Evolutionary conservation across 2,113 vertebrate genomes (phyloP).

Genomic region (Eleginops maclovinus): DNA sequence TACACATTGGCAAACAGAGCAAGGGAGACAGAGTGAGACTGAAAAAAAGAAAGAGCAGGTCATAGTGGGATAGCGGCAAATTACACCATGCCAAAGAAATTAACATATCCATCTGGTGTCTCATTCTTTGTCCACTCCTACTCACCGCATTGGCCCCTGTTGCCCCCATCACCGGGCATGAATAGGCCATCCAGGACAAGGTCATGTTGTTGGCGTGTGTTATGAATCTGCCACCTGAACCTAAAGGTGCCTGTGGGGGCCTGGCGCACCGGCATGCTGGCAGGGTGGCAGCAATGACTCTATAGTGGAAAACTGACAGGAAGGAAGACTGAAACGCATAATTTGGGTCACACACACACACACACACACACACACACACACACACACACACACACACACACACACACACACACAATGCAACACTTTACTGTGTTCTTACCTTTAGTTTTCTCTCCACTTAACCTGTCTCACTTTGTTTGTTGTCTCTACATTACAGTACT

Average conservation of each 20-base stretch:
- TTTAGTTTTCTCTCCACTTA: neutral
- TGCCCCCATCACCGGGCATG: conserved; percentile 65
- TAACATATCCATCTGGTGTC: conserved; percentile 84
- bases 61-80: conserved; percentile 31
- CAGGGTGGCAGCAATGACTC: conserved; percentile 39
- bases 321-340: conserved; percentile 30
- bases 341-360: conserved; percentile 43
- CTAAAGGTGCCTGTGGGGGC: conserved; percentile 65
- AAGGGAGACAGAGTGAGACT: conserved; percentile 4
- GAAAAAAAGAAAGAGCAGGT: conserved; percentile 38
- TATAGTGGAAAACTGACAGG: conserved; percentile 27
- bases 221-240: conserved; percentile 75
- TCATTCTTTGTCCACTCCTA: conserved; percentile 57
- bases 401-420: conserved; percentile 10
- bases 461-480: neutral
- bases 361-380: conserved; percentile 28
- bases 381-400: conserved; percentile 48
- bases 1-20: conserved; percentile 28
- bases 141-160: conserved; percentile 66
- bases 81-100: conserved; percentile 77
- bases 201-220: conserved; percentile 82
- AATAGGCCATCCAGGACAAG: conserved; percentile 77
- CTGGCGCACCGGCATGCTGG: conserved; percentile 52
- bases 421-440: neutral
- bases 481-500: neutral